Conservation (phyloP, 2,797 vertebrate species). For the Paramormyrops hopkinsi region DNA sequence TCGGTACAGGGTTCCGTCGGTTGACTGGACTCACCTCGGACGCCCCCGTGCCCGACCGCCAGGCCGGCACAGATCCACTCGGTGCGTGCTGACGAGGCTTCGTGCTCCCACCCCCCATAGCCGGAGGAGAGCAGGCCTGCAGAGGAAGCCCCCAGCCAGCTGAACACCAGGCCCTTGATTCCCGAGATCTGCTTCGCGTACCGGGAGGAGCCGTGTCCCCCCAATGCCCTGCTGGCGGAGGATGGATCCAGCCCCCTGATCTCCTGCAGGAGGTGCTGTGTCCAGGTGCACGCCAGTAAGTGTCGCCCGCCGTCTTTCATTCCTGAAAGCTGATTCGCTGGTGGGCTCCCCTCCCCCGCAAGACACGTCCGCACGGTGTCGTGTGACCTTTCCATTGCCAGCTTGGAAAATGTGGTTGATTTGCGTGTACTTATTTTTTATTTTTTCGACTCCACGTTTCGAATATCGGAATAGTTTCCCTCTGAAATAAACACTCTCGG, state of each 20-base stretch:
- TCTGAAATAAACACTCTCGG: not conserved
- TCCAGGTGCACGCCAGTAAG: conserved; percentile 93
- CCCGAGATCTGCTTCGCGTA: conserved; percentile 95
- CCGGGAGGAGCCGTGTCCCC: conserved; percentile 80
- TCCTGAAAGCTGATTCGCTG: not conserved
- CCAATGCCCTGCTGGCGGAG: conserved; percentile 81
- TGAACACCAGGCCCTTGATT: conserved; percentile 81
- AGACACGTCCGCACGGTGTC: not conserved
- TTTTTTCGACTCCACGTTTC: not conserved
- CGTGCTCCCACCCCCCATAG: conserved; percentile 49
- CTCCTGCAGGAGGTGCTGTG: conserved; percentile 75
- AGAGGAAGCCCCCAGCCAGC: conserved; percentile 21
- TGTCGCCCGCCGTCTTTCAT: conserved; percentile 29
- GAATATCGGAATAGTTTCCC: not conserved
- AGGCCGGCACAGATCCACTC: not conserved
- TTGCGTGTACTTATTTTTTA: not conserved
- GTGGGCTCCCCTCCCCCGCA: not conserved
- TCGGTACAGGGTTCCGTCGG: not conserved
- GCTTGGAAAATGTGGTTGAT: not conserved
- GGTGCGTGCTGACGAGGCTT: not conserved
- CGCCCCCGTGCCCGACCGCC: not conserved
- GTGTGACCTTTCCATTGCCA: not conserved
- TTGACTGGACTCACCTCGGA: not conserved
- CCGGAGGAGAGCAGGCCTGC: conserved; percentile 56
- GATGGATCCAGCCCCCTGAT: conserved; percentile 88